A percentile compares a stretch with the other conserved stretches of the same genome.
Conservation (phyloP, 2,797 vertebrate species). For the Emydoidea blandingii region DNA sequence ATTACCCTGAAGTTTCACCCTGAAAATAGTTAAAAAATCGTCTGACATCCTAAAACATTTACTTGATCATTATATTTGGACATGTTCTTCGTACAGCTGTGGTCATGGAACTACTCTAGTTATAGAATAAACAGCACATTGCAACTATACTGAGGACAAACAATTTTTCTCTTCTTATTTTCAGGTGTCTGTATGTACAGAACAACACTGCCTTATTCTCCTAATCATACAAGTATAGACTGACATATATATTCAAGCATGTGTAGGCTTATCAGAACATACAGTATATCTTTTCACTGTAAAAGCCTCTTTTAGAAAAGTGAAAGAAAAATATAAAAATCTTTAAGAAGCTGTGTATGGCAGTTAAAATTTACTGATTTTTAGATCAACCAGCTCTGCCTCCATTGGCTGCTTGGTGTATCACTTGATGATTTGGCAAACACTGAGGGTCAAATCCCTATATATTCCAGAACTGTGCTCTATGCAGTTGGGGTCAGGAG, state of each 20-base stretch:
- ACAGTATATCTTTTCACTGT: background rate
- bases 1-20: background rate
- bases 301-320: background rate
- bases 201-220: background rate
- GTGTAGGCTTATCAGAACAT: background rate
- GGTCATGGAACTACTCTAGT: background rate
- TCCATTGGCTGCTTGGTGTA: background rate
- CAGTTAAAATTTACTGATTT: accelerated
- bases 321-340: background rate
- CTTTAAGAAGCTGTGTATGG: background rate
- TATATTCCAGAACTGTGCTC: background rate
- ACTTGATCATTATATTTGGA: background rate
- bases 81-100: accelerated
- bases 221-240: background rate
- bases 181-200: background rate
- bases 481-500: background rate
- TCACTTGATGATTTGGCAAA: background rate
- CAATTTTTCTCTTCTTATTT: background rate
- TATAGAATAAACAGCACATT: background rate
- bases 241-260: background rate
- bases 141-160: background rate
- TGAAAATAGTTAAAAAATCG: background rate
- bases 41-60: background rate
- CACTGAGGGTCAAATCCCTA: background rate
- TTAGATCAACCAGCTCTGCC: background rate